Conservation (phyloP, 37 sponge, comb jelly and placozoan genomes). For the Petrosia ficiformis region DNA sequence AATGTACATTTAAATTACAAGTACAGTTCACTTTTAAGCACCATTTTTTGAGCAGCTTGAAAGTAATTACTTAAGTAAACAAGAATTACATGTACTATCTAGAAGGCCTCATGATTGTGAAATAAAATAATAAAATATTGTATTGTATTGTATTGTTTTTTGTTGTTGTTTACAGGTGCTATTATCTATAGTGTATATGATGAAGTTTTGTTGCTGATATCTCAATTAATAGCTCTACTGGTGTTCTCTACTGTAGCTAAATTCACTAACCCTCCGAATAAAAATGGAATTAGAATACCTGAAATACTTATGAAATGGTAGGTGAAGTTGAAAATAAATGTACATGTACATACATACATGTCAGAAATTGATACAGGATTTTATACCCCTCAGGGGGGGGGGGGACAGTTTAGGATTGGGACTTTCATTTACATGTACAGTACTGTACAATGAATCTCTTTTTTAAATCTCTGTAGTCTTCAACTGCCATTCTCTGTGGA, state of each 20-base stretch:
- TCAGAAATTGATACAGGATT: no score
- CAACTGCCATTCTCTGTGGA: constrained; percentile 59
- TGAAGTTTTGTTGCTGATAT: neutral
- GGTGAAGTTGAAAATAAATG: neutral
- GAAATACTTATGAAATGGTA: constrained; percentile 24
- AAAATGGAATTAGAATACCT: constrained; percentile 27
- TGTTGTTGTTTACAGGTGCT: neutral
- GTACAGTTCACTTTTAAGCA: no score
- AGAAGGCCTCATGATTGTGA: neutral
- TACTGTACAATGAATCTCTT: neutral
- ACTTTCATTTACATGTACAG: no score
- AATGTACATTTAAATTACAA: no score
- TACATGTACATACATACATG: no score
- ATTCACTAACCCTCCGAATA: constrained; percentile 7
- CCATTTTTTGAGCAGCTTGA: no score
- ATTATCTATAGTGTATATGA: neutral
- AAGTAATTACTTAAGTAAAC: no score
- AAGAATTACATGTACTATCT: no score
- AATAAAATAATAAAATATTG: neutral
- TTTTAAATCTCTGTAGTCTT: constrained; percentile 26
- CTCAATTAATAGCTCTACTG: constrained; percentile 32
- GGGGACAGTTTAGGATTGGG: no score
- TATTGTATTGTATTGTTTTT: neutral
- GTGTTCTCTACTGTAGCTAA: constrained; percentile 27
- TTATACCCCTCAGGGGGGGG: no score